phyloP scores from a whole-genome alignment of 2,888 invertebrate genomes.

The Mantis religiosa region DNA sequence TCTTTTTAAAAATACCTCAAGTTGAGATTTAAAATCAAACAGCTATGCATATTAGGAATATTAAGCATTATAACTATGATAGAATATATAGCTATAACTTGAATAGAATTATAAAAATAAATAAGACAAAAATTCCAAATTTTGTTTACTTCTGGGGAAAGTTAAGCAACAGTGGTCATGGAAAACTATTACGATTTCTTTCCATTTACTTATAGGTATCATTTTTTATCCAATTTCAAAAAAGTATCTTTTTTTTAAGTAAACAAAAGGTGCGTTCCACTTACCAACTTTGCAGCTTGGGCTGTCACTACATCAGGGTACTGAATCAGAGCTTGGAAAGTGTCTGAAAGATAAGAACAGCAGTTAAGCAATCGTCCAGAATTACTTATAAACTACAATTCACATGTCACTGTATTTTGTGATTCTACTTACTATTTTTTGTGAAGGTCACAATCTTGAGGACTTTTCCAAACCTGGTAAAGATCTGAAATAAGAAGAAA shows the following conservation, averaged over 20 bases:
- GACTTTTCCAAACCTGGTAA: constrained; percentile 97
- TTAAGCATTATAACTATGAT: too few relatives aligned
- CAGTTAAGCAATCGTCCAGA: not conserved
- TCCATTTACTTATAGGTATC: too few relatives aligned
- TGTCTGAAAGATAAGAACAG: constrained; percentile 59
- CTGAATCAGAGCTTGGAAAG: constrained; percentile 98
- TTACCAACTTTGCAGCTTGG: constrained; percentile 91
- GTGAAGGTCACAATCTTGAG: constrained; percentile 99
- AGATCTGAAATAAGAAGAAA: constrained; percentile 68
- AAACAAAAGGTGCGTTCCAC: constrained; percentile 39
- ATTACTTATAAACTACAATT: not conserved
- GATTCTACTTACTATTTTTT: constrained; percentile 87
- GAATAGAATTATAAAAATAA: too few relatives aligned
- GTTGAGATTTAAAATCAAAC: too few relatives aligned
- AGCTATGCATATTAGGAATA: too few relatives aligned
- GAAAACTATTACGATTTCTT: too few relatives aligned
- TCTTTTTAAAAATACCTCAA: too few relatives aligned
- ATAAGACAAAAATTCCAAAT: too few relatives aligned
- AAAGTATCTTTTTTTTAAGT: not conserved
- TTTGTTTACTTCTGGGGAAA: too few relatives aligned
- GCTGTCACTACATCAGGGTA: constrained; percentile 96
- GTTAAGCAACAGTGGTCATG: too few relatives aligned
- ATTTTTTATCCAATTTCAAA: too few relatives aligned
- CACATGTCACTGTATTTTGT: not conserved
- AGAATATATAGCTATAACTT: too few relatives aligned